These are phyloP conservation scores for Melanotaenia duboulayi DNA, from an alignment of 2,113 vertebrate genomes.

Conservation along the genomic window DNA sequence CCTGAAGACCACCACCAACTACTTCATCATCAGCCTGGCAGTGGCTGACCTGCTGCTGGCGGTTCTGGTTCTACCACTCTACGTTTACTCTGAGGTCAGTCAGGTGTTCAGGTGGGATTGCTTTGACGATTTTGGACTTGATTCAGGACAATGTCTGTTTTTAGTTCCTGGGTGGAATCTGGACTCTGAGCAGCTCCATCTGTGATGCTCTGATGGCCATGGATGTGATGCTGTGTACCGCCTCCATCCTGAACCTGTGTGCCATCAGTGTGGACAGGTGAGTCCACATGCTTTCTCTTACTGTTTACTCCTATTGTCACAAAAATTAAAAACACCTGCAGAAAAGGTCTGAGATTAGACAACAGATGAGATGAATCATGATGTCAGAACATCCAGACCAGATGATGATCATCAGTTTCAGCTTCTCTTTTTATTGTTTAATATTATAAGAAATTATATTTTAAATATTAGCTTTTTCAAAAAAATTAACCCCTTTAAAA, in stretches of 20 bases:
- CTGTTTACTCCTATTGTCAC: background rate
- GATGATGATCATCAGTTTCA: too few relatives aligned
- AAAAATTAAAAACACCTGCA: too few relatives aligned
- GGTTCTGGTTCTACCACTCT: conserved; percentile 74
- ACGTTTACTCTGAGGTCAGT: conserved; percentile 81
- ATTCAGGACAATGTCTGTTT: conserved; percentile 2
- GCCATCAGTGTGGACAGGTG: conserved; percentile 86
- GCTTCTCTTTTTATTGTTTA: too few relatives aligned
- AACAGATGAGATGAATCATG: too few relatives aligned
- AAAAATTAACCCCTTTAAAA: too few relatives aligned
- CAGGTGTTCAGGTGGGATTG: background rate
- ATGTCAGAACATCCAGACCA: too few relatives aligned
- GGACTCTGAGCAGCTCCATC: conserved; percentile 79
- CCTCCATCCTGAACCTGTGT: conserved; percentile 85
- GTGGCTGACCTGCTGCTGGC: conserved; percentile 83
- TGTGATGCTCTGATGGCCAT: conserved; percentile 86
- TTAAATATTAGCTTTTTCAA: too few relatives aligned
- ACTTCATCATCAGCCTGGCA: conserved; percentile 84
- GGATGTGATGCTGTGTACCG: conserved; percentile 86
- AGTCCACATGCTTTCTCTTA: conserved; percentile 9
- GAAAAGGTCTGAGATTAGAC: too few relatives aligned
- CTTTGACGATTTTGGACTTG: too few relatives aligned
- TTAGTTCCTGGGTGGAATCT: conserved; percentile 83
- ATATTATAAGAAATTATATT: too few relatives aligned
- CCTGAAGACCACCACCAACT: conserved; percentile 84